phyloP scores from a whole-genome alignment of 2,888 invertebrate species.

The Dryobotodes eremita region DNA sequence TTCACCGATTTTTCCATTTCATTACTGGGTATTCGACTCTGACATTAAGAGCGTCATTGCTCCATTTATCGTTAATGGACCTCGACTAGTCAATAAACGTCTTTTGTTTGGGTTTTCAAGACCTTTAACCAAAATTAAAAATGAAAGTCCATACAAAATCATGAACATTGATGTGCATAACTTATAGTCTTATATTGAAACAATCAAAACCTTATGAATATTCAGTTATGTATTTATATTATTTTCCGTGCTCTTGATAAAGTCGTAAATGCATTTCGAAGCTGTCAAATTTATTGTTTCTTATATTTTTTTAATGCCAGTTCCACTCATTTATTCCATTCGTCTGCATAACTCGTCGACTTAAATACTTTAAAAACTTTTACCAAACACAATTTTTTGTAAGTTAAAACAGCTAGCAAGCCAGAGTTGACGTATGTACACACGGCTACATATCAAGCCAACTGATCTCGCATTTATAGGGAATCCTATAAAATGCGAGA shows the following conservation, averaged over 20 bases:
- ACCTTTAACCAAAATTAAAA: no score
- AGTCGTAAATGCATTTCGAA: slow-evolving; percentile 9
- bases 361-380: not conserved
- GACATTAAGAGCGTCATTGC: not conserved
- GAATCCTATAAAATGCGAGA: no score
- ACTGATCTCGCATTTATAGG: no score
- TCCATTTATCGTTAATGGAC: not conserved
- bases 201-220: not conserved
- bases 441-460: no score
- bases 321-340: slow-evolving; percentile 4
- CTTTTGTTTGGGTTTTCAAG: no score
- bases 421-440: not conserved
- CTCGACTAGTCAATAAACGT: no score
- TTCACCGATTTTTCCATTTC: not conserved
- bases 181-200: not conserved
- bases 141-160: no score
- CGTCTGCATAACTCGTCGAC: slow-evolving; percentile 26
- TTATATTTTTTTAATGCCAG: not conserved
- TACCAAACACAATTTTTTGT: slow-evolving; percentile 8
- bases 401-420: not conserved
- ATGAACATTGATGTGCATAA: no score
- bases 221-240: slow-evolving; percentile 8
- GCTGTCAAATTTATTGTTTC: not conserved
- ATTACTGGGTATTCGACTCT: not conserved
- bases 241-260: slow-evolving; percentile 17